Evolutionary conservation across 30 jellyfish, hydroid and myxozoan genomes (phyloP).

Genomic region (Aurelia sp.): DNA sequence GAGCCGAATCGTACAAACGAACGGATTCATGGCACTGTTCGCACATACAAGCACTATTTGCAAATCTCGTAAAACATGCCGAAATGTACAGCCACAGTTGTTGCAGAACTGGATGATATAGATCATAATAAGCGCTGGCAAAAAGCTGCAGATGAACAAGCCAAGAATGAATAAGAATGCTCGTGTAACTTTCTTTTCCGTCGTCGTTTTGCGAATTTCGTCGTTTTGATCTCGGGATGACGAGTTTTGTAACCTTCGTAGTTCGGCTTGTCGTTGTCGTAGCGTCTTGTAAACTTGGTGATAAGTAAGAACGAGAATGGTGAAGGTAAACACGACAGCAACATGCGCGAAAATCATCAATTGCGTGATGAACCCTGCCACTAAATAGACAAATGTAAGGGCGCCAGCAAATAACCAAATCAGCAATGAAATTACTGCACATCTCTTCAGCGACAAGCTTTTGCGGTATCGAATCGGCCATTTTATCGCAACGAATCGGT

Average conservation of each 20-base stretch:
- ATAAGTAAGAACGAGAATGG: conserved; percentile 48
- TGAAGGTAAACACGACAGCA: conserved; percentile 43
- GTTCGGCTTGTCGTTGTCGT: conserved; percentile 16
- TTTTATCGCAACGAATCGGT: conserved; percentile 65
- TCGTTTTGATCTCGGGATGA: not conserved
- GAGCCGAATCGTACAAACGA: conserved; percentile 73
- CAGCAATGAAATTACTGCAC: conserved; percentile 20
- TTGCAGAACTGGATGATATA: conserved; percentile 78
- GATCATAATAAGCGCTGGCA: conserved; percentile 82
- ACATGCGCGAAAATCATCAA: conserved; percentile 74
- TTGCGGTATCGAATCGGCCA: conserved; percentile 63
- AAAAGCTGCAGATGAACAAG: conserved; percentile 60
- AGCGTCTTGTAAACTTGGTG: conserved; percentile 52
- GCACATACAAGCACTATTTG: conserved; percentile 62
- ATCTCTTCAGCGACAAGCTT: conserved; percentile 46
- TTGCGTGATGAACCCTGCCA: conserved; percentile 55
- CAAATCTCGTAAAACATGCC: conserved; percentile 80
- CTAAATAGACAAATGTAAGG: conserved; percentile 48
- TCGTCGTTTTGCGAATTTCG: conserved; percentile 32
- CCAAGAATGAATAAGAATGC: conserved; percentile 71
- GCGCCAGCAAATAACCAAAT: conserved; percentile 58
- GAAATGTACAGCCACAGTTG: conserved; percentile 58
- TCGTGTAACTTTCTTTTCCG: conserved; percentile 79
- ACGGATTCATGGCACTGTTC: conserved; percentile 88
- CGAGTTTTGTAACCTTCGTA: conserved; percentile 11